Evolutionary conservation across 2,113 vertebrate species (phyloP).

Genomic region (Cyrtonyx montezumae): DNA sequence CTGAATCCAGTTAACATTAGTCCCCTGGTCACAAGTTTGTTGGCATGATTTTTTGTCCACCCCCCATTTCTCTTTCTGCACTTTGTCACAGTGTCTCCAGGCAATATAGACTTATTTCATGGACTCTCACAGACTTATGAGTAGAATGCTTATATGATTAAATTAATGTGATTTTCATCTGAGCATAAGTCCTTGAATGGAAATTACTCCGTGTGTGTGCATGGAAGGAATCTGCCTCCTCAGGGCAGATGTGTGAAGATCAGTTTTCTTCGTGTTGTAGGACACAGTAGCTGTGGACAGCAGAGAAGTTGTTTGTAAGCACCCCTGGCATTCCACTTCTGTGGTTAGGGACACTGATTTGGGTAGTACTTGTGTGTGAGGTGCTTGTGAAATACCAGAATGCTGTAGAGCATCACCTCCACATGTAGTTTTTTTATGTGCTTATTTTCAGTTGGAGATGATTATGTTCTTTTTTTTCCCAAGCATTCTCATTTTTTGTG

Average conservation of each 20-base stretch:
- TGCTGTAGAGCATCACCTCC: neutral
- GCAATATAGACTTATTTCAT: neutral
- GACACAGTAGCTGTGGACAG: neutral
- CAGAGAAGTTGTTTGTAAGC: neutral
- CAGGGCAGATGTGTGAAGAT: neutral
- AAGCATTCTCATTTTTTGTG: neutral
- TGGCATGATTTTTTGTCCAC: neutral
- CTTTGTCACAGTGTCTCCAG: neutral
- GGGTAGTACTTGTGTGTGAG: neutral
- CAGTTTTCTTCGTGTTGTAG: neutral
- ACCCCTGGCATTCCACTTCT: neutral
- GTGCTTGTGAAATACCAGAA: neutral
- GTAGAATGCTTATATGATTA: neutral
- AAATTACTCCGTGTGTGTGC: neutral
- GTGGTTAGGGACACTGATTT: neutral
- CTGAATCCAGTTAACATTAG: neutral
- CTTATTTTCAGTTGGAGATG: neutral
- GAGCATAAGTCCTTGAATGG: neutral
- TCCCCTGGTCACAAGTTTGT: neutral
- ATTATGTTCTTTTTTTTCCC: neutral
- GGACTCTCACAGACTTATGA: neutral
- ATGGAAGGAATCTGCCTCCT: neutral
- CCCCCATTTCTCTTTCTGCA: neutral
- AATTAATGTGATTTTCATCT: neutral
- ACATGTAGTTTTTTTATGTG: neutral